Evolutionary conservation across 2,113 vertebrate species (phyloP).

Genomic region (Scomber colias): DNA sequence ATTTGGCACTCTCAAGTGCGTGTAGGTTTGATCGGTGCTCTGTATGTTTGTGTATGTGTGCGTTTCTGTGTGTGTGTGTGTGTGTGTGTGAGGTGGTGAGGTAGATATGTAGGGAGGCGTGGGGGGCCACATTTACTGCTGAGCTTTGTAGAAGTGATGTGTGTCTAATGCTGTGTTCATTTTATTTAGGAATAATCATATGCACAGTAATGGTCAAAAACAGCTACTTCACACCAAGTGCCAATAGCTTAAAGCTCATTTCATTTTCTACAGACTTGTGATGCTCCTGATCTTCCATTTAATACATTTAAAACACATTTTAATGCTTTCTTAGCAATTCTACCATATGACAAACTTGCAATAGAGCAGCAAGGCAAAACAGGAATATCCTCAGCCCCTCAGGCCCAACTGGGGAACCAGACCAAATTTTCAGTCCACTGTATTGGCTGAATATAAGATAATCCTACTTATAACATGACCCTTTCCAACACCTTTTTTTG

Average conservation of each 20-base stretch:
- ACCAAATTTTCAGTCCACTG: no score
- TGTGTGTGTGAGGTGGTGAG: background rate
- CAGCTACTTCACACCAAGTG: background rate
- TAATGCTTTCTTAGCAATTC: no score
- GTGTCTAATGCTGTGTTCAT: conserved; percentile 1
- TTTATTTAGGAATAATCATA: background rate
- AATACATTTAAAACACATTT: no score
- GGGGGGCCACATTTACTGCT: conserved; percentile 2
- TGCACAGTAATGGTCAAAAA: background rate
- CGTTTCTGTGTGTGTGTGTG: background rate
- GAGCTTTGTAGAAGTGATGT: background rate
- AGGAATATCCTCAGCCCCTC: no score
- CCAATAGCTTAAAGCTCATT: background rate
- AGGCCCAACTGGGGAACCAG: no score
- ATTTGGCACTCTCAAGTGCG: background rate
- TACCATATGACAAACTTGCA: no score
- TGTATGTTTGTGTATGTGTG: background rate
- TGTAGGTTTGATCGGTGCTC: background rate
- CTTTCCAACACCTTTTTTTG: no score
- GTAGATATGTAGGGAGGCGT: background rate
- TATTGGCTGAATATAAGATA: no score
- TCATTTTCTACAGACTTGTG: background rate
- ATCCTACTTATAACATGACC: no score
- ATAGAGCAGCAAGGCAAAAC: no score
- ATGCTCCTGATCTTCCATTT: background rate